These are phyloP conservation scores for Platyrinchus mystaceus DNA, from an alignment of 2,797 vertebrate genomes.

Conservation along the genomic window DNA sequence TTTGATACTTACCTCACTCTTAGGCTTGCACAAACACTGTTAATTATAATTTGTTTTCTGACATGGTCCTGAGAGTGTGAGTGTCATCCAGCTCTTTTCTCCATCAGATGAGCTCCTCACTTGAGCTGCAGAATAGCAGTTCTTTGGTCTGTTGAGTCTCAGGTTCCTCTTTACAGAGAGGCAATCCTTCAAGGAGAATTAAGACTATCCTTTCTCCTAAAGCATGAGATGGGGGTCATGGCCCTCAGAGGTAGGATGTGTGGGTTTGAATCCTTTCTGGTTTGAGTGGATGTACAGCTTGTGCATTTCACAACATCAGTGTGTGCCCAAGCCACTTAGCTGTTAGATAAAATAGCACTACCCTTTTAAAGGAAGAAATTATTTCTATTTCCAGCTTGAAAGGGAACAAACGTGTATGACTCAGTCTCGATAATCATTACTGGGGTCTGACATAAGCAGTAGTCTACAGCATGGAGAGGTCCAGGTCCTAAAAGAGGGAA, in stretches of 20 bases:
- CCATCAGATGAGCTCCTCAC: background rate
- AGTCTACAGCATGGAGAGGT: background rate
- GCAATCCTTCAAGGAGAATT: background rate
- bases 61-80: accelerated
- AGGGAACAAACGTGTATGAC: background rate
- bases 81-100: background rate
- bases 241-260: background rate
- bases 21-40: accelerated
- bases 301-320: background rate
- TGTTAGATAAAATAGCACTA: background rate
- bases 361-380: background rate
- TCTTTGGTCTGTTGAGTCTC: background rate
- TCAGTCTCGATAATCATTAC: background rate
- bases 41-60: background rate
- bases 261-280: background rate
- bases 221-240: background rate
- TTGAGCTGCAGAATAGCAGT: background rate
- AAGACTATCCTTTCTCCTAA: background rate
- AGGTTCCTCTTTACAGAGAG: background rate
- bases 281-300: background rate
- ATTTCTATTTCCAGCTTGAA: background rate
- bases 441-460: background rate
- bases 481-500: background rate
- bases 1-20: background rate
- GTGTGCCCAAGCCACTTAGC: background rate